A percentile compares a stretch with the other conserved stretches of the same genome.
Conservation (phyloP, 1,140 invertebrate genomes). For the Caenorhabditis tropicalis region DNA sequence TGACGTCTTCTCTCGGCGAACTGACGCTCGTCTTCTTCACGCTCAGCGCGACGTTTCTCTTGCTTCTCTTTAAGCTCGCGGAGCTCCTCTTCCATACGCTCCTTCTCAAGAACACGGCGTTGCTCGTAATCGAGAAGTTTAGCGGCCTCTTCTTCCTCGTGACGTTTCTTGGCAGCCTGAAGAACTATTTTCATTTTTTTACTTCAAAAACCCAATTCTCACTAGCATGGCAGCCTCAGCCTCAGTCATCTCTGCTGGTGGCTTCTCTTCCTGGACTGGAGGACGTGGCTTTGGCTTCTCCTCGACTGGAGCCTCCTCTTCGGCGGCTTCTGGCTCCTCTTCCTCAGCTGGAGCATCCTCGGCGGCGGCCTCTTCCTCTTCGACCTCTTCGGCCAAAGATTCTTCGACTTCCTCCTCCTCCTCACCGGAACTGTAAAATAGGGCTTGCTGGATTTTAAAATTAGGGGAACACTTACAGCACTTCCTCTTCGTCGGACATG, state of each 20-base stretch:
- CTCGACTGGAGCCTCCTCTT: conserved; percentile 39
- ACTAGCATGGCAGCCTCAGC: conserved; percentile 63
- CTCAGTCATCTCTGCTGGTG: conserved; percentile 65
- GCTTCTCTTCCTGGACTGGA: conserved; percentile 57
- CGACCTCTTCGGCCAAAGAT: conserved; percentile 45
- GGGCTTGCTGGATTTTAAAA: background rate
- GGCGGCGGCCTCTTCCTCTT: conserved; percentile 40
- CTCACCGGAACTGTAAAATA: conserved; percentile 57
- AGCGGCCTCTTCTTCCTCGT: conserved; percentile 70
- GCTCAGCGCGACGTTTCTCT: conserved; percentile 57
- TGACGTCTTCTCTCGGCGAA: conserved; percentile 64
- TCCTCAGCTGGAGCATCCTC: conserved; percentile 56
- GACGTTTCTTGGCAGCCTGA: conserved; percentile 69
- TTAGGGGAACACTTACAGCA: conserved; percentile 30
- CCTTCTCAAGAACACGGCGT: conserved; percentile 63
- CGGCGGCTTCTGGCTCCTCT: conserved; percentile 49
- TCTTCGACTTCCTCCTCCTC: conserved; percentile 63
- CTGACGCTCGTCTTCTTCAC: conserved; percentile 61
- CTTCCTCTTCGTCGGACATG: conserved; percentile 54
- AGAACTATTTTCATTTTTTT: background rate
- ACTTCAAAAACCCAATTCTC: background rate
- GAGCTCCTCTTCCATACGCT: conserved; percentile 62
- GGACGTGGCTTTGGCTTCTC: conserved; percentile 38
- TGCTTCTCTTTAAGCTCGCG: conserved; percentile 67
- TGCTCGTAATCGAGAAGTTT: conserved; percentile 70